Base-by-base conservation (phyloP, 2,797 vertebrate genomes). In the Cyprinodon diabolis region DNA sequence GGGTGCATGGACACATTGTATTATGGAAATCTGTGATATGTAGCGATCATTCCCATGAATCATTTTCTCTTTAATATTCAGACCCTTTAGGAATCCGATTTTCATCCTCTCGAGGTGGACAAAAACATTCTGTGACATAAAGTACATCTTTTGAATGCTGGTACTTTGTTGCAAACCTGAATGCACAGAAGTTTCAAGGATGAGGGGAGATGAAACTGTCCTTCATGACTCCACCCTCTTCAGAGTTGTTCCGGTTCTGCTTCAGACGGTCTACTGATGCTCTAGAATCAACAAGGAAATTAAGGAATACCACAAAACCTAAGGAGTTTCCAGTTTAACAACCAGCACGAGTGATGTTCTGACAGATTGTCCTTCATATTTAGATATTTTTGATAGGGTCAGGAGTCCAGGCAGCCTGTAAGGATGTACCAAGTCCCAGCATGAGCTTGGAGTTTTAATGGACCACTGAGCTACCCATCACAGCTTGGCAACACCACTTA, bases 401-500 rank as follows among this genome's bases (percentile, higher is more conserved):
- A 60, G 68, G 70, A 77, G 57, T 79, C 78, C 76, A 68, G 62
- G 72, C 68, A 68, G 84, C 76, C 79, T 83, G 80, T 89, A 13
- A 54, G 77, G 86, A 91, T 83, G 84, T 77, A 88, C 79, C 85
- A 76, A 86, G 82, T 85, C 88, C 48, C 92, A 83, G 91, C 84
- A 17, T 86, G 93, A 51, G 74, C 63, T 68, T 48, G 67, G 73
- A 71, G 66, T 74, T 89, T 86, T 86, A 94, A 95, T 94, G 92
- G 93, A 93, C 93, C 81, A 25, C 49, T 84, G 93, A 81, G 91
- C 77, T 67, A 75, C 89, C 81, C 92, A 62, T 87, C 93, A 92
- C 94, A 94, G 94, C 91, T 87, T 87, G 93, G 77, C 84, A 84
- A 89, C 90, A 86, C 84, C 92, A 95, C 90, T 95, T 94, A 94